Conservation (phyloP, 2,888 invertebrate species). For the Phortica okadai region DNA sequence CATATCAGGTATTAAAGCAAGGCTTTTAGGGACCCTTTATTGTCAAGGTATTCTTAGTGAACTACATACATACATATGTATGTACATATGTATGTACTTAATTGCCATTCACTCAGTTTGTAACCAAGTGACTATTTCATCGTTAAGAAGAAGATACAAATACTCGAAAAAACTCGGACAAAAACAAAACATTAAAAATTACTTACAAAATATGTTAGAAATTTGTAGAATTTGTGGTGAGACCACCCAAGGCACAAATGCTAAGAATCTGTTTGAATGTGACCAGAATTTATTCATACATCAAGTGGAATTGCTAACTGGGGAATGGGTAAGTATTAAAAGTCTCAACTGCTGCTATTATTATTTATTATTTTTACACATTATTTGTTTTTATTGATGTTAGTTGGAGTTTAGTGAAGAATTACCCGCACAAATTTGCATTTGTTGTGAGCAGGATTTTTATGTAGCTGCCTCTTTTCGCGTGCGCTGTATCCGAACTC, state of each 20-base stretch:
- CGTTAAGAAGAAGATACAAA: too few relatives aligned
- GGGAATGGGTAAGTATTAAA: conserved; percentile 52
- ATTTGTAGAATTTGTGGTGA: conserved; percentile 60
- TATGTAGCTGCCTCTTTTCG: conserved; percentile 54
- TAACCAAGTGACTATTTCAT: too few relatives aligned
- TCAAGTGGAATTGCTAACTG: conserved; percentile 59
- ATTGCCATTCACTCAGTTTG: too few relatives aligned
- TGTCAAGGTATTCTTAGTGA: too few relatives aligned
- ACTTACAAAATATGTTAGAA: conserved; percentile 45
- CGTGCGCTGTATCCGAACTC: conserved; percentile 57
- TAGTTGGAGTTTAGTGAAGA: conserved; percentile 46
- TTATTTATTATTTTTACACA: background rate
- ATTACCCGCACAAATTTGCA: conserved; percentile 54
- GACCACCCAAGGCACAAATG: conserved; percentile 49
- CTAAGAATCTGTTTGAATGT: conserved; percentile 52
- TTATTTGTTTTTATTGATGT: background rate
- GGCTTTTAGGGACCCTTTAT: too few relatives aligned
- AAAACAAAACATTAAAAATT: background rate
- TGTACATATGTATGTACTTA: too few relatives aligned
- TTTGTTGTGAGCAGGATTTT: conserved; percentile 52
- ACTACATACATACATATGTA: too few relatives aligned
- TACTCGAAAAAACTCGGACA: background rate
- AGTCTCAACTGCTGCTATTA: background rate
- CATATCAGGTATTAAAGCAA: too few relatives aligned
- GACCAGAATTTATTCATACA: conserved; percentile 52